Conservation (phyloP, 1,140 invertebrate species). For the Ceratitis capitata region DNA sequence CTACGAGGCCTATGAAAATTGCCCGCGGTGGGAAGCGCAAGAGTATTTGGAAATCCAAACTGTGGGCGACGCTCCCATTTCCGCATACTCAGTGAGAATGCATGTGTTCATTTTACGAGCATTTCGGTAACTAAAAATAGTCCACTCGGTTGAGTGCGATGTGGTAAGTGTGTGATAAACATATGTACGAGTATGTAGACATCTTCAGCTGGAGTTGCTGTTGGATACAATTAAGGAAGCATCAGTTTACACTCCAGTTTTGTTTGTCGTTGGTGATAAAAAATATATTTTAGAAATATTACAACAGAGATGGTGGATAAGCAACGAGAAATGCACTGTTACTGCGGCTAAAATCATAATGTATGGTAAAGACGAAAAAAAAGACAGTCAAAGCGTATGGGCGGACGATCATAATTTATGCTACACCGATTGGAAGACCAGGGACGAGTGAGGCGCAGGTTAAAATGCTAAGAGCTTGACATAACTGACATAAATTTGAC, state of each 20-base stretch:
- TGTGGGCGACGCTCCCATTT: background rate
- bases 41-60: background rate
- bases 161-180: background rate
- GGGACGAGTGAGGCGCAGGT: no score
- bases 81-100: background rate
- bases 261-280: background rate
- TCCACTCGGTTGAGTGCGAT: background rate
- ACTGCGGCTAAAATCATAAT: no score
- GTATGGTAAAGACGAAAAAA: no score
- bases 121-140: constrained; percentile 10
- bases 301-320: no score
- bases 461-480: no score
- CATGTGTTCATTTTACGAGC: constrained; percentile 17
- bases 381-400: no score
- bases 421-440: no score
- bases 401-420: no score
- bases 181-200: background rate
- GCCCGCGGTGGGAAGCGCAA: background rate
- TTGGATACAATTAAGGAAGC: background rate
- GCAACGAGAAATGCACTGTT: no score
- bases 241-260: background rate
- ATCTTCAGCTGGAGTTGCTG: background rate
- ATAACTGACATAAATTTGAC: no score
- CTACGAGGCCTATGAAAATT: background rate
- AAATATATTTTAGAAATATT: background rate